phyloP scores from a whole-genome alignment of 2,113 vertebrate genomes.

The Salvator merianae region DNA sequence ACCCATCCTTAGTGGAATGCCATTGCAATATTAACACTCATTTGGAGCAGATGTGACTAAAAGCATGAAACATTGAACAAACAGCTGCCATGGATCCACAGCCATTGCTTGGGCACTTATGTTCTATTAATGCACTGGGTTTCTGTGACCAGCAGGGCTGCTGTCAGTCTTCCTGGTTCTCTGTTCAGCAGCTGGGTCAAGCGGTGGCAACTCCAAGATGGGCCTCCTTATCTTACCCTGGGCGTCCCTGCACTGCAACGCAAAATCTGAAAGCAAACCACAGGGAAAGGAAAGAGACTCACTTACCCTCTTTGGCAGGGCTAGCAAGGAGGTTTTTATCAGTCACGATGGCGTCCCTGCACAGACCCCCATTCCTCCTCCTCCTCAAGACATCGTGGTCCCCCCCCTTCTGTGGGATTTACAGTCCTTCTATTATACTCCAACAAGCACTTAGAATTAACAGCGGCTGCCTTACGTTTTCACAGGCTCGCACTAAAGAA shows the following conservation, averaged over 20 bases:
- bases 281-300: background rate
- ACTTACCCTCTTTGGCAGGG: background rate
- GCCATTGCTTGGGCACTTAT: constrained; percentile 82
- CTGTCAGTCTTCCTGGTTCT: constrained; percentile 47
- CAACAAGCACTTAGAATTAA: background rate
- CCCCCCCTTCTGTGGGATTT: constrained; percentile 24
- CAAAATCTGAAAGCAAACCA: background rate
- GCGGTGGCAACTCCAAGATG: background rate
- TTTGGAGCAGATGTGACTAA: constrained; percentile 97
- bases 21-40: constrained; percentile 97
- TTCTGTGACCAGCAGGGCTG: constrained; percentile 66
- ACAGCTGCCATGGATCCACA: constrained; percentile 95
- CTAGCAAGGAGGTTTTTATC: background rate
- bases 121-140: constrained; percentile 77
- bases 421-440: background rate
- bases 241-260: background rate
- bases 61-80: constrained; percentile 99
- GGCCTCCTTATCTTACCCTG: background rate
- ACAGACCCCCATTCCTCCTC: constrained; percentile 19
- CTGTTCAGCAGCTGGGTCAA: constrained; percentile 60
- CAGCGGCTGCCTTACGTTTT: background rate
- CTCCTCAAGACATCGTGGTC: background rate
- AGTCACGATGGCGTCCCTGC: too few species aligned
- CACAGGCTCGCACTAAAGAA: background rate
- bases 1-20: constrained; percentile 84